Percentiles rank a stretch among this genome's conserved stretches.
These are phyloP conservation scores for Drosophila elegans DNA, from an alignment of 1,140 invertebrate genomes.

Conservation along the genomic window DNA sequence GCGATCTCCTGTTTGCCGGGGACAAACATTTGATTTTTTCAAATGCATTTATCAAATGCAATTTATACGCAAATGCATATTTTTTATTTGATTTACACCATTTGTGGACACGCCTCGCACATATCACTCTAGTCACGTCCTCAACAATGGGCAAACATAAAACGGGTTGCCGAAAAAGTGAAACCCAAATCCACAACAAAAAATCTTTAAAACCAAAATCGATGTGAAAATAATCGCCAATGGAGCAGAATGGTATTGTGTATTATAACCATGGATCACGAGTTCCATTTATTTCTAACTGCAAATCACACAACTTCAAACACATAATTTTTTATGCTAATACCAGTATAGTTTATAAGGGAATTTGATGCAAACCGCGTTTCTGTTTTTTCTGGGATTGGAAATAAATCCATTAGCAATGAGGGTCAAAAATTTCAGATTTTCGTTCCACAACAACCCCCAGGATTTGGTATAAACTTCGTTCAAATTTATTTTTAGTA, in stretches of 20 bases:
- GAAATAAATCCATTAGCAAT: too few species aligned
- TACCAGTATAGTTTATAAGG: neutral
- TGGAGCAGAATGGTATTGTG: neutral
- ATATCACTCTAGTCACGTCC: conserved; percentile 38
- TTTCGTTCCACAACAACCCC: too few species aligned
- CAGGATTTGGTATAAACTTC: too few species aligned
- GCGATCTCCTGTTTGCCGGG: conserved; percentile 27
- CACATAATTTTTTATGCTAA: neutral
- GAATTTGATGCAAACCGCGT: neutral
- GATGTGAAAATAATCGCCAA: conserved; percentile 3
- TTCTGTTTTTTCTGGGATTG: neutral
- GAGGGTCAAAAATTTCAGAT: too few species aligned
- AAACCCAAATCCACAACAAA: conserved; percentile 5
- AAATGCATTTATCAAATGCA: conserved; percentile 64
- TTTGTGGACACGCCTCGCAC: conserved; percentile 9
- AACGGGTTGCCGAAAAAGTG: conserved; percentile 3
- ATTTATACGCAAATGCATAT: conserved; percentile 45
- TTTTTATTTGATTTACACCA: conserved; percentile 24
- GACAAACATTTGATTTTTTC: conserved; percentile 53
- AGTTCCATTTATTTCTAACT: neutral
- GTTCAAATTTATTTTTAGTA: too few species aligned
- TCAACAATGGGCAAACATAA: conserved; percentile 23
- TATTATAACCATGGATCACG: neutral
- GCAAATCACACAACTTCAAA: neutral
- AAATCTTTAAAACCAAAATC: neutral